A percentile compares a stretch with the other conserved stretches of the same genome.
Conservation (phyloP, 2,113 vertebrate genomes). For the Rhegmatorhina hoffmannsi region DNA sequence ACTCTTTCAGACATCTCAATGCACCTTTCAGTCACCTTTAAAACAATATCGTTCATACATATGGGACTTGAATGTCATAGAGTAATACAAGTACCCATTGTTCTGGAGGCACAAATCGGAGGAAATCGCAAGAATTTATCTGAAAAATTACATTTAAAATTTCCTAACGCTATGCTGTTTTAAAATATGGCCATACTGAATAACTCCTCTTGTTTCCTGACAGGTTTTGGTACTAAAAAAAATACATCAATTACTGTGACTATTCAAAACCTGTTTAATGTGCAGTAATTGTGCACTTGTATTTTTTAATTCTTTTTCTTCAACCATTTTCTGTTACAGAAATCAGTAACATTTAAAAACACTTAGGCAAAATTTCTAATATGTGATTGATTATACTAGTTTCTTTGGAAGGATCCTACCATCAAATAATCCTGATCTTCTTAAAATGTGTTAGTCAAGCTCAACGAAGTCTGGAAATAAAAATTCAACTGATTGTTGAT, state of each 20-base stretch:
- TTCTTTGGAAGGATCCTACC: neutral
- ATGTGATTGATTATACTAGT: neutral
- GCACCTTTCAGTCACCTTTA: neutral
- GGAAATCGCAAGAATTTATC: neutral
- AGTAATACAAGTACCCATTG: neutral
- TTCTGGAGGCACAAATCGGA: neutral
- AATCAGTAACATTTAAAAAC: neutral
- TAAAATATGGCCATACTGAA: neutral
- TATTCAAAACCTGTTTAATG: neutral
- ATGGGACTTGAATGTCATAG: neutral
- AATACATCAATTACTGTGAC: neutral
- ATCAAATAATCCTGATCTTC: neutral
- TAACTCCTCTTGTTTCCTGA: neutral
- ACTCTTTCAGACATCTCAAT: neutral
- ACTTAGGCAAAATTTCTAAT: neutral
- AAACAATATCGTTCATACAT: neutral
- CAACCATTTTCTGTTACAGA: neutral
- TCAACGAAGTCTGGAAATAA: neutral
- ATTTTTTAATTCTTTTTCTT: neutral
- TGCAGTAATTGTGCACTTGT: neutral
- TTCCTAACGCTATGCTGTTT: neutral
- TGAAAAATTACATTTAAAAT: neutral
- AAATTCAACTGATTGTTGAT: neutral
- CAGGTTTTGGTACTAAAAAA: neutral
- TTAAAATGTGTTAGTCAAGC: neutral